Conservation (phyloP, 2,888 invertebrate genomes). For the Apodemia mormo region DNA sequence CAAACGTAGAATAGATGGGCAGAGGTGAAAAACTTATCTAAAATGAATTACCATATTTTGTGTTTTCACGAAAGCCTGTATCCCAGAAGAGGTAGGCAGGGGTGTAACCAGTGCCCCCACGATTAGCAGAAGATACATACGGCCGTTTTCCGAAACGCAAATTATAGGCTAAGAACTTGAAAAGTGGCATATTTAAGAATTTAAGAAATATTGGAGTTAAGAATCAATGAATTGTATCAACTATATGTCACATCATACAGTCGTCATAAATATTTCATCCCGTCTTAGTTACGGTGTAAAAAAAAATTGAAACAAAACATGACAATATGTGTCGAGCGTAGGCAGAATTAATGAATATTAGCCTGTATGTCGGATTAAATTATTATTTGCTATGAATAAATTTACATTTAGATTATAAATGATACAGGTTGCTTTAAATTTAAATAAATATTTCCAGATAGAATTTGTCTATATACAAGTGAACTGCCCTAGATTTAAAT, state of each 20-base stretch:
- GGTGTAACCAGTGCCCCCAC: too few species aligned
- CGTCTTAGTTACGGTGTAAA: neutral
- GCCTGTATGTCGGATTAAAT: slow-evolving; percentile 11
- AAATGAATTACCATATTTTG: too few species aligned
- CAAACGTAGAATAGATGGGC: too few species aligned
- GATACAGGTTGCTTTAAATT: neutral
- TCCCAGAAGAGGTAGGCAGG: too few species aligned
- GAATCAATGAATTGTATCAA: slow-evolving; percentile 9
- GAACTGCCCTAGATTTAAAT: neutral
- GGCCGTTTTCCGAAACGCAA: too few species aligned
- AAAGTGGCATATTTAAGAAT: neutral
- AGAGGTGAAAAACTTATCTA: too few species aligned
- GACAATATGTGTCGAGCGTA: slow-evolving; percentile 3
- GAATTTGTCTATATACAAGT: neutral
- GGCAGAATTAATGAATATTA: slow-evolving; percentile 8
- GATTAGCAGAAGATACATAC: too few species aligned
- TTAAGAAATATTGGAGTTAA: neutral
- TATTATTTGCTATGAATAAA: slow-evolving; percentile 15
- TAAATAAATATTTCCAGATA: neutral
- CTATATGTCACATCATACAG: neutral
- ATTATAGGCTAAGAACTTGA: neutral
- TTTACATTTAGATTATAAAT: slow-evolving; percentile 11
- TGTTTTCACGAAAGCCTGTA: too few species aligned
- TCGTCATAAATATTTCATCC: slow-evolving; percentile 30
- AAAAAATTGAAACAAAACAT: slow-evolving; percentile 4